phyloP scores from a whole-genome alignment of 2,113 vertebrate species.

The Cathartes aura region DNA sequence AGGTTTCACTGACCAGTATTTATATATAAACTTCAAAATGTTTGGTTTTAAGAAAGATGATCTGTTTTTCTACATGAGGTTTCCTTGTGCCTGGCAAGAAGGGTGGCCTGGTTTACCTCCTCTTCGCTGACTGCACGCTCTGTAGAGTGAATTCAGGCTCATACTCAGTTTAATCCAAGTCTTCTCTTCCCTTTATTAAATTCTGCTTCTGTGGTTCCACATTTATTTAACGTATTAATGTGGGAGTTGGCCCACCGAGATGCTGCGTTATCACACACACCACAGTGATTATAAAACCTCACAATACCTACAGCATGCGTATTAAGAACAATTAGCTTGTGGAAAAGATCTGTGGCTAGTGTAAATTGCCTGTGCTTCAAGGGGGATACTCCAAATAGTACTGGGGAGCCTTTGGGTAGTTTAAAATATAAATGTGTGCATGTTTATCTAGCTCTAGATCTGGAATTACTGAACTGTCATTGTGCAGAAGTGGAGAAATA shows the following conservation, averaged over 20 bases:
- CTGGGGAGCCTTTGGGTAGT: not conserved
- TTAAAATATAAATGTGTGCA: not conserved
- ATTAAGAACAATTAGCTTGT: not conserved
- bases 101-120: not conserved
- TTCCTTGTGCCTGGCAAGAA: not conserved
- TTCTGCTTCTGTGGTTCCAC: not conserved
- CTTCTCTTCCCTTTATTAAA: not conserved
- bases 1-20: not conserved
- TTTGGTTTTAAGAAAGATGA: not conserved
- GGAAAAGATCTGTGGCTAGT: not conserved
- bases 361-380: not conserved
- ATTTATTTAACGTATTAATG: not conserved
- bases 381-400: not conserved
- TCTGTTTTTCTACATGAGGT: not conserved
- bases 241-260: not conserved
- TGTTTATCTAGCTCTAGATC: not conserved
- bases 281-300: not conserved
- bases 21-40: not conserved
- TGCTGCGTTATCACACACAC: not conserved
- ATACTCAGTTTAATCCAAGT: not conserved
- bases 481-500: not conserved
- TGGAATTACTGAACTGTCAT: not conserved
- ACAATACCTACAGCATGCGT: accelerated
- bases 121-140: not conserved
- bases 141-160: not conserved